A percentile compares a stretch with the other conserved stretches of the same genome.
phyloP scores from a whole-genome alignment of 2,888 invertebrate genomes.

The Pristionchus maxplancki region DNA sequence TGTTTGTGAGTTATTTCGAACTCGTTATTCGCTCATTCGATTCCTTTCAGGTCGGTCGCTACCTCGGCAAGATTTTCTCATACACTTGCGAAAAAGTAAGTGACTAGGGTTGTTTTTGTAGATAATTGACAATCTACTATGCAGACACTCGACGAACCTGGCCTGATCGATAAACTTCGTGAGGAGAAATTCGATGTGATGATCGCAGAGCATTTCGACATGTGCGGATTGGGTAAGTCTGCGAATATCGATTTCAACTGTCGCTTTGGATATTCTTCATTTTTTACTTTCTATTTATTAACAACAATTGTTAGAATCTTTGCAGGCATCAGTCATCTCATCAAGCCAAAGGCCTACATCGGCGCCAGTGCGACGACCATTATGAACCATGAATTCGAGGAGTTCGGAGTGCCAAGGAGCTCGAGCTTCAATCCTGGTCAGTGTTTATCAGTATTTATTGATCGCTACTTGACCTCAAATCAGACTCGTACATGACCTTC shows the following conservation, averaged over 20 bases:
- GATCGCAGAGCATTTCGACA: conserved; percentile 34
- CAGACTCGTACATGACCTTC: conserved; percentile 39
- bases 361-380: neutral
- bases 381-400: neutral
- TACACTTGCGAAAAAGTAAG: neutral
- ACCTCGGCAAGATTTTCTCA: conserved; percentile 18
- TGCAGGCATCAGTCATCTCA: neutral
- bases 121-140: neutral
- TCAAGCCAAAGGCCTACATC: conserved; percentile 30
- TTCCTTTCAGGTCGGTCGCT: neutral
- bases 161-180: neutral
- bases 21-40: neutral
- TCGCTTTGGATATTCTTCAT: neutral
- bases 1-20: neutral
- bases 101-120: neutral
- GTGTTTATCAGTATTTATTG: neutral
- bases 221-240: conserved; percentile 23
- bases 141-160: conserved; percentile 15
- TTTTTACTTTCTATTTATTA: neutral
- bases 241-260: no score
- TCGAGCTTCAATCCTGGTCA: conserved; percentile 9
- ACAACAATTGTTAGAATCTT: no score
- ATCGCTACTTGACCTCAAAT: no score
- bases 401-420: conserved; percentile 14
- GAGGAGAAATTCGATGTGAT: conserved; percentile 30